These are phyloP conservation scores for Drosophila pruinosa DNA, from an alignment of 1,140 invertebrate genomes.

Conservation along the genomic window DNA sequence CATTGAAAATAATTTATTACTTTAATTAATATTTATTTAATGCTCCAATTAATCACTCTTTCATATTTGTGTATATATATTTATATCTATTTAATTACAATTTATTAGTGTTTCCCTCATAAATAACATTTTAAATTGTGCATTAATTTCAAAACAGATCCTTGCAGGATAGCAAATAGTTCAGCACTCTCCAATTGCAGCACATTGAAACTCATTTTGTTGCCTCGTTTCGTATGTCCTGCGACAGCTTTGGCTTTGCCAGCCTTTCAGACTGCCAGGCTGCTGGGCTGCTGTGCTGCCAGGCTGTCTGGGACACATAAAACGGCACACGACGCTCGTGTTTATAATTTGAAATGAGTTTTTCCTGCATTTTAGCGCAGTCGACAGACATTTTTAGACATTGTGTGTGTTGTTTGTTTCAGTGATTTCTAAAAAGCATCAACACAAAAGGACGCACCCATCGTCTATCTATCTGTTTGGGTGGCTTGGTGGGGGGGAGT, in stretches of 20 bases:
- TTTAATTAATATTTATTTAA: too few relatives aligned
- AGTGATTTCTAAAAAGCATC: conserved; percentile 45
- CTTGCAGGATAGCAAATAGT: not conserved
- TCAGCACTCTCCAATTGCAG: not conserved
- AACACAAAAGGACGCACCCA: not conserved
- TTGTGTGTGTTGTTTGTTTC: conserved; percentile 41
- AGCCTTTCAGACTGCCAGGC: conserved; percentile 5
- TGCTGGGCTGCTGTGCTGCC: conserved; percentile 5
- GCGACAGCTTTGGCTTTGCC: not conserved
- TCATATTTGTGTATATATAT: too few relatives aligned
- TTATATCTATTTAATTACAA: too few relatives aligned
- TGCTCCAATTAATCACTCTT: too few relatives aligned
- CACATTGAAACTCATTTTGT: conserved; percentile 3
- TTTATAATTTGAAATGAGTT: conserved; percentile 77
- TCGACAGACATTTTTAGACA: conserved; percentile 51
- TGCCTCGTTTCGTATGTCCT: conserved; percentile 2
- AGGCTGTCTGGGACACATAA: conserved; percentile 35
- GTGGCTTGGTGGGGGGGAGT: not conserved
- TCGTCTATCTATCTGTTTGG: not conserved
- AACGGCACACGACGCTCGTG: conserved; percentile 47
- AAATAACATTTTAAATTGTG: too few relatives aligned
- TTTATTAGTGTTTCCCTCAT: too few relatives aligned
- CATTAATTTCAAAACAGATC: too few relatives aligned
- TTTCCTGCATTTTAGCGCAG: conserved; percentile 61
- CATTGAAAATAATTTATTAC: too few relatives aligned